These are phyloP conservation scores for Taenioides sp. DNA, from an alignment of 2,797 vertebrate genomes.

Conservation along the genomic window DNA sequence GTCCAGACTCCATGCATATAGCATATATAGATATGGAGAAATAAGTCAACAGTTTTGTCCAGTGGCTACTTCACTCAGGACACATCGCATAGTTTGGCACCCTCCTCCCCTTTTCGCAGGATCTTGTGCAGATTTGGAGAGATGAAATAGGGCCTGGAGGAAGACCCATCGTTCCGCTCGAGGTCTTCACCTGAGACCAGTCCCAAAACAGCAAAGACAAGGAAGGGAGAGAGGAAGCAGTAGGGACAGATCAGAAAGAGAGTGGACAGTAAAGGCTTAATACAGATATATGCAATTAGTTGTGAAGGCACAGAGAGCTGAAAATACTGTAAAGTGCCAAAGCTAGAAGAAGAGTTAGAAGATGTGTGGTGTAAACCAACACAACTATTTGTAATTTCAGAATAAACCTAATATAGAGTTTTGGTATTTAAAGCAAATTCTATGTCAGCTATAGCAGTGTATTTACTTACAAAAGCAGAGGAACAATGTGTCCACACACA, in stretches of 20 bases:
- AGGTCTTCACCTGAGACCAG: constrained; percentile 90
- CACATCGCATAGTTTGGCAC: constrained; percentile 60
- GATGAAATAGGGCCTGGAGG: constrained; percentile 94
- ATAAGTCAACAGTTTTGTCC: constrained; percentile 38
- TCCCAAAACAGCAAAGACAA: constrained; percentile 18
- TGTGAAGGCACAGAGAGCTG: constrained; percentile 32
- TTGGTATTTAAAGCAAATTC: neutral
- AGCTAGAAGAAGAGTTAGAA: constrained; percentile 3
- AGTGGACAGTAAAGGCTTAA: constrained; percentile 49
- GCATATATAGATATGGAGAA: constrained; percentile 50
- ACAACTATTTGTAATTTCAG: neutral
- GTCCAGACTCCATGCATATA: constrained; percentile 37
- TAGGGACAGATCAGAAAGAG: constrained; percentile 35
- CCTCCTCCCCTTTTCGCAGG: constrained; percentile 86
- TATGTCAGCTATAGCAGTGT: neutral
- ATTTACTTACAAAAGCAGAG: constrained; percentile 97
- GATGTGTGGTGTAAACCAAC: neutral
- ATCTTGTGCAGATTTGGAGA: constrained; percentile 90
- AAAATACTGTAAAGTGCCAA: constrained; percentile 16
- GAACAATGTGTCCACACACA: constrained; percentile 97
- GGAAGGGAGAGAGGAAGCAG: constrained; percentile 26
- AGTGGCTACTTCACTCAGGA: constrained; percentile 59
- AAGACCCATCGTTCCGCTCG: constrained; percentile 93
- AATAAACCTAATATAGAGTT: neutral
- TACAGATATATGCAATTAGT: constrained; percentile 26